These are phyloP conservation scores for Siniperca chuatsi DNA, from an alignment of 2,113 vertebrate genomes.

Conservation along the genomic window DNA sequence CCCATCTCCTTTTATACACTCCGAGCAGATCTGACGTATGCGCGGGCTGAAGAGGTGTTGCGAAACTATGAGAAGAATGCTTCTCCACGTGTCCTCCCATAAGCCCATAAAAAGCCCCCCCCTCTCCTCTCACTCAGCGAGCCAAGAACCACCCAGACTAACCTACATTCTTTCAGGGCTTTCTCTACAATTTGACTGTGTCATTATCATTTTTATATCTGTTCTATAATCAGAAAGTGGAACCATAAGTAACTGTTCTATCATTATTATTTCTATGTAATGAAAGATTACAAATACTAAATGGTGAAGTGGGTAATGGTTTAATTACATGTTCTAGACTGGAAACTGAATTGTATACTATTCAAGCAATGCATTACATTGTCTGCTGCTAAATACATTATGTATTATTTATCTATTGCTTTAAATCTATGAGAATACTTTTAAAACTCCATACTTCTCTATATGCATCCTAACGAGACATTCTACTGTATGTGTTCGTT, in stretches of 20 bases:
- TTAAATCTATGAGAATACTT: not conserved
- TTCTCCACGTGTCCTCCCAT: constrained; percentile 85
- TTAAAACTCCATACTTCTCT: not conserved
- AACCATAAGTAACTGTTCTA: not conserved
- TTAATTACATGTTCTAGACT: not conserved
- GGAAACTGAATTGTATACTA: not conserved
- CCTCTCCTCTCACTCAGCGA: constrained; percentile 24
- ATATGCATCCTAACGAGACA: not conserved
- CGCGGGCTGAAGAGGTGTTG: constrained; percentile 87
- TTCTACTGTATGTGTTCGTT: not conserved
- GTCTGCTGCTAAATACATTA: not conserved
- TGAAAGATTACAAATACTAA: constrained; percentile 6
- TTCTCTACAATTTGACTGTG: constrained; percentile 7
- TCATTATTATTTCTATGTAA: not conserved
- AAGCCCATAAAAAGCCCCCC: constrained; percentile 57
- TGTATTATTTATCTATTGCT: not conserved
- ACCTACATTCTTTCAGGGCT: constrained; percentile 36
- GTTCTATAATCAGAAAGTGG: constrained; percentile 8
- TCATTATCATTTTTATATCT: constrained; percentile 37
- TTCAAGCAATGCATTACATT: not conserved
- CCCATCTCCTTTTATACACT: constrained; percentile 74
- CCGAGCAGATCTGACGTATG: constrained; percentile 82
- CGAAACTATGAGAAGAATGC: constrained; percentile 91
- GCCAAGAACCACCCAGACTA: constrained; percentile 87
- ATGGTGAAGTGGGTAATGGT: too few species aligned